A percentile compares a stretch with the other conserved stretches of the same genome.
Conservation (phyloP, 2,113 vertebrate genomes). For the Xenus cinereus region DNA sequence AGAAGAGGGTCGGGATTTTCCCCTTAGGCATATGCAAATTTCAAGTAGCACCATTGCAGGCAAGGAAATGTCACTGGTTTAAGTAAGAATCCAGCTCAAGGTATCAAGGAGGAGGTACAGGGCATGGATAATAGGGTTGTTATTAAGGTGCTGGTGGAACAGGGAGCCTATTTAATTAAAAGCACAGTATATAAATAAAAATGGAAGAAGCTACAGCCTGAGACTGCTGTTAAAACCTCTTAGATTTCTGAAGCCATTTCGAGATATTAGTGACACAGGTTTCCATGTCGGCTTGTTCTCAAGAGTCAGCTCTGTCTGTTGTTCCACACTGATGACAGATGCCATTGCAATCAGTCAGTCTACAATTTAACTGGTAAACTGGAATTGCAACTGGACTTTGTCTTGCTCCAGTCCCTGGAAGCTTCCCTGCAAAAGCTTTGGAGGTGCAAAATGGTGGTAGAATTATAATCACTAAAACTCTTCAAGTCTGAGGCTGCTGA, state of each 20-base stretch:
- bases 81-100: background rate
- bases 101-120: background rate
- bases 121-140: background rate
- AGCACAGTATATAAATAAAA: background rate
- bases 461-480: background rate
- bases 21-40: background rate
- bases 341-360: background rate
- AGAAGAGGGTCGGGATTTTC: background rate
- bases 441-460: conserved; percentile 2
- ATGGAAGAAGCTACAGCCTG: background rate
- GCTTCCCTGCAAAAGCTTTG: background rate
- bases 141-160: background rate
- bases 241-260: background rate
- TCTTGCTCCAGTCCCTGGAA: background rate
- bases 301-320: background rate
- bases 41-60: background rate
- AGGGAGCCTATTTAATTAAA: background rate
- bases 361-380: background rate
- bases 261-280: background rate
- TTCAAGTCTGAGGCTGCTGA: background rate
- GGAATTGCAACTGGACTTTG: background rate
- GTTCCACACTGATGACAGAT: background rate
- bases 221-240: background rate
- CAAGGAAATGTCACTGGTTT: background rate
- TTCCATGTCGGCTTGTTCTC: background rate